Evolutionary conservation across 2,797 vertebrate genomes (phyloP).

Genomic region (Sardinella longiceps): DNA sequence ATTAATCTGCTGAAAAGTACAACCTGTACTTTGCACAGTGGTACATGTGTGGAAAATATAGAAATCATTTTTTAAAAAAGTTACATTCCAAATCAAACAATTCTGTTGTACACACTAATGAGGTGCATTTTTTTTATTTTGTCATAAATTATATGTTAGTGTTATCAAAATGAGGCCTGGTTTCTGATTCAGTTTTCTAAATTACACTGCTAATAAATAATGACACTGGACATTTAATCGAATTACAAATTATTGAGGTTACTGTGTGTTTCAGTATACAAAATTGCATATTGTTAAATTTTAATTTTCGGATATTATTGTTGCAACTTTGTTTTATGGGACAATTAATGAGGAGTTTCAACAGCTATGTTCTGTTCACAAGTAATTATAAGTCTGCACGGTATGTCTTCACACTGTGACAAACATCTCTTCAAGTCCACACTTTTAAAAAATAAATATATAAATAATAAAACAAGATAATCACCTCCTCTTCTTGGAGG

Average conservation of each 20-base stretch:
- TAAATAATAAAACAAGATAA: not conserved
- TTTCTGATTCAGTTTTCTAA: not conserved
- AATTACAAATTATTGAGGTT: no score
- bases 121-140: not conserved
- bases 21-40: not conserved
- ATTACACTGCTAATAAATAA: not conserved
- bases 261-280: not conserved
- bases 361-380: not conserved
- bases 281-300: not conserved
- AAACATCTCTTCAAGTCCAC: no score
- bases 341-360: not conserved
- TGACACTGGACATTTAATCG: not conserved
- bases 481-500: not conserved
- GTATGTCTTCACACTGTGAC: no score
- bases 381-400: not conserved
- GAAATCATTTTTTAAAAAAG: no score
- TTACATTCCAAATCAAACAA: no score
- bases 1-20: not conserved
- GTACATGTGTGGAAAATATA: not conserved
- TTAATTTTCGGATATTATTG: not conserved
- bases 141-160: not conserved
- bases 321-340: not conserved
- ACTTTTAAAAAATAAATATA: not conserved
- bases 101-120: no score
- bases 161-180: not conserved